phyloP scores from a whole-genome alignment of 2,797 vertebrate genomes.

The Brachymystax lenok region DNA sequence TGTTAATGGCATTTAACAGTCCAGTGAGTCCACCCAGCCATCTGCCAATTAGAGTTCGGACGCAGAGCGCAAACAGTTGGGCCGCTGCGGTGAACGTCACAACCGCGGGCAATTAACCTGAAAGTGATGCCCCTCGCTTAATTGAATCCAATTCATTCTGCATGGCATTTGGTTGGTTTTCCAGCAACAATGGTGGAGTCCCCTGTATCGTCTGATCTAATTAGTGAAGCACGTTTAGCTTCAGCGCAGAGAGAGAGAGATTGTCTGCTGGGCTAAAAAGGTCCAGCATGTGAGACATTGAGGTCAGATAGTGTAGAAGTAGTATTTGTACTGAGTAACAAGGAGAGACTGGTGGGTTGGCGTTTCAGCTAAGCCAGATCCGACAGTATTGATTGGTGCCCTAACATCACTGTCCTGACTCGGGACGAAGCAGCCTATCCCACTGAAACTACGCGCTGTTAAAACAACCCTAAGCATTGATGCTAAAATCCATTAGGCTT shows the following conservation, averaged over 20 bases:
- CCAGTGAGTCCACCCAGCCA: slow-evolving; percentile 2
- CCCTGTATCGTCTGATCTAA: slow-evolving; percentile 27
- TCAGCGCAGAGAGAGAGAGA: slow-evolving; percentile 18
- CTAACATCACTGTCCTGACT: not conserved
- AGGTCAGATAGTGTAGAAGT: not conserved
- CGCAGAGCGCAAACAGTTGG: not conserved
- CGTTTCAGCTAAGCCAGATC: not conserved
- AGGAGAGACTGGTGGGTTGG: not conserved
- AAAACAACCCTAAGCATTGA: not conserved
- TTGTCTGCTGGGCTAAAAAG: not conserved
- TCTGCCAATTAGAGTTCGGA: slow-evolving; percentile 21
- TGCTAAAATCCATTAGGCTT: not conserved
- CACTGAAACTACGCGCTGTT: not conserved
- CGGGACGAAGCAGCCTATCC: too few relatives aligned
- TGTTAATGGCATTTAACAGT: not conserved
- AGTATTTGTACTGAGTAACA: not conserved
- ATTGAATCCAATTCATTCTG: slow-evolving; percentile 43
- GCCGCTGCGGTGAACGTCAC: slow-evolving; percentile 14
- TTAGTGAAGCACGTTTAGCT: slow-evolving; percentile 21
- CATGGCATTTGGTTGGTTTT: slow-evolving; percentile 1
- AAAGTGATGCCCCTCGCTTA: slow-evolving; percentile 27
- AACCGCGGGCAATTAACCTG: slow-evolving; percentile 23
- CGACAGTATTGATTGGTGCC: not conserved
- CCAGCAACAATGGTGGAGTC: slow-evolving; percentile 3
- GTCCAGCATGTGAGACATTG: slow-evolving; percentile 6